Conservation (phyloP, 2,888 invertebrate genomes). For the Drosophila pseudotalamancana region DNA sequence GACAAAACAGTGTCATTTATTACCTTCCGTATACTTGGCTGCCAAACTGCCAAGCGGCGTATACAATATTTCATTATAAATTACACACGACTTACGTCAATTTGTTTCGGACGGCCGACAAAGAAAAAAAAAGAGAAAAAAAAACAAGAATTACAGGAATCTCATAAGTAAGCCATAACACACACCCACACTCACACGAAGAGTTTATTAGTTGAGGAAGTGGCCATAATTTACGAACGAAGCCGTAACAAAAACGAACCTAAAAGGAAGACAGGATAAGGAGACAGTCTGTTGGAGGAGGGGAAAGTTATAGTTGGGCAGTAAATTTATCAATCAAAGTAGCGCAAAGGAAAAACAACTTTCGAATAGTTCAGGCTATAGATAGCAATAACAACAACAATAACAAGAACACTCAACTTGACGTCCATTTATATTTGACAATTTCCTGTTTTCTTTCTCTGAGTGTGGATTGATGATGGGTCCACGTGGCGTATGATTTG, state of each 20-base stretch:
- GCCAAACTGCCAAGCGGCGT: constrained; percentile 73
- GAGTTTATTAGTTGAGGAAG: constrained; percentile 78
- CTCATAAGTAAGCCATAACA: constrained; percentile 73
- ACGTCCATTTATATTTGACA: constrained; percentile 75
- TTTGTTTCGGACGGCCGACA: constrained; percentile 71
- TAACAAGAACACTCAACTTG: constrained; percentile 41
- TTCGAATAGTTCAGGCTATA: constrained; percentile 69
- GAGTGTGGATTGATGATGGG: constrained; percentile 65
- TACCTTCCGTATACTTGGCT: constrained; percentile 71
- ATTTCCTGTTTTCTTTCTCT: constrained; percentile 62
- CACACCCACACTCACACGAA: constrained; percentile 31
- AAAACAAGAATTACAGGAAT: constrained; percentile 43
- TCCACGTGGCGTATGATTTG: constrained; percentile 58
- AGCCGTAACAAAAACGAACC: constrained; percentile 55
- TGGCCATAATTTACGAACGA: constrained; percentile 77
- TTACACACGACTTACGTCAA: constrained; percentile 79
- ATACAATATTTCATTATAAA: constrained; percentile 78
- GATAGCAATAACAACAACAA: constrained; percentile 38
- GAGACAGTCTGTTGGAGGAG: background rate
- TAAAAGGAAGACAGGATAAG: background rate
- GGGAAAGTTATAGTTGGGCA: constrained; percentile 7
- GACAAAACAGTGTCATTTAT: constrained; percentile 71
- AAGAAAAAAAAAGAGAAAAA: constrained; percentile 4
- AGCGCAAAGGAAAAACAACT: constrained; percentile 51
- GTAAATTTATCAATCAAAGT: constrained; percentile 75